Base-by-base conservation (phyloP, 2,888 invertebrate species). In the Beris morrisii region DNA sequence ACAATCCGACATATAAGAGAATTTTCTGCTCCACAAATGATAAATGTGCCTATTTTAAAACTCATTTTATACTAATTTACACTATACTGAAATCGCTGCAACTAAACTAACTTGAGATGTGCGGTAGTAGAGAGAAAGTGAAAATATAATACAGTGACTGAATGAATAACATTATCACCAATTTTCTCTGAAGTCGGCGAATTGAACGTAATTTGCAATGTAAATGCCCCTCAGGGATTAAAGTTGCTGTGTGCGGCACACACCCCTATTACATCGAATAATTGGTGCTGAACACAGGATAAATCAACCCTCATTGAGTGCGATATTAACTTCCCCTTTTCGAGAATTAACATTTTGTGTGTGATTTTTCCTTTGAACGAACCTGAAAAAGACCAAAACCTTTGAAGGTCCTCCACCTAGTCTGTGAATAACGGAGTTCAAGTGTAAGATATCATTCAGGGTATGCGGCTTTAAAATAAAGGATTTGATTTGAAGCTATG, bases 171-270 rank as follows among this genome's bases (percentile, higher is more conserved):
- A 61, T 61, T 61, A 61, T 38, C 50, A 61, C 61, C 38, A 50
- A 52, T 61, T 61, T 46, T 38, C 61, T 52, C 61, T 61, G 61
- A 61, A 61, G 12, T 61, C 43, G 52, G 3, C 50, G 31, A 38
- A 38, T 52, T 50, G 38, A 50, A 50, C 28, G 9, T 61, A 61
- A 61, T 61, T 61, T 61, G 61, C 52, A 61, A 61, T 38, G 61
- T 61, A 61, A 61, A 61, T 61, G 50, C 50, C 50, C 61, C 61
- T 32, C 22, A 61, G 61, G 61, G 61, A 61, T 50, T 61, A 38
- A 43, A 48, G 13, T n/a, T 28, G 32, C 12, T n/a, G 22, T 7
- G 46, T 22, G 22, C n/a, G 43, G n/a, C n/a, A 11, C 48, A 48
- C 61, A 52, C 61, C 61, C 61, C 52, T 61, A 61, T 61, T 61